These are phyloP conservation scores for Coptotermes formosanus DNA, from an alignment of 1,140 invertebrate species.

Conservation along the genomic window DNA sequence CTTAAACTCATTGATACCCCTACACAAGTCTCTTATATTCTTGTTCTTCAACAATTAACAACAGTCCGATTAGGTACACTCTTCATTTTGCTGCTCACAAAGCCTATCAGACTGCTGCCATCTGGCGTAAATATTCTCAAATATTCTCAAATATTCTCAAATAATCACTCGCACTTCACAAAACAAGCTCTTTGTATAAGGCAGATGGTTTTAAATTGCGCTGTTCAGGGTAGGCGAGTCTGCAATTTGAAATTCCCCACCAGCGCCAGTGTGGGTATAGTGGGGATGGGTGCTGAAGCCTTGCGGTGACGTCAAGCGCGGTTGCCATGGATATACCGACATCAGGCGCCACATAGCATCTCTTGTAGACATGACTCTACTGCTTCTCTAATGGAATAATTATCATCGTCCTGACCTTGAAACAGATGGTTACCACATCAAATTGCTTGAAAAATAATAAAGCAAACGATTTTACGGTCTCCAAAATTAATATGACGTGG, in stretches of 20 bases:
- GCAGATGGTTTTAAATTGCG: too few relatives aligned
- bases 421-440: background rate
- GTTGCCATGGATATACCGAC: background rate
- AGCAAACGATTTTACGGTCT: background rate
- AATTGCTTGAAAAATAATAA: background rate
- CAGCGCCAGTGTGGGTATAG: background rate
- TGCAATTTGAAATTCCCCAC: background rate
- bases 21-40: too few relatives aligned
- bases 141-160: too few relatives aligned
- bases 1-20: too few relatives aligned
- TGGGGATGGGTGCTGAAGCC: background rate
- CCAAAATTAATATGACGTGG: too few relatives aligned
- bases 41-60: too few relatives aligned
- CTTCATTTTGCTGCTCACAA: too few relatives aligned
- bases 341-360: background rate
- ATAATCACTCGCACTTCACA: too few relatives aligned
- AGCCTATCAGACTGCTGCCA: too few relatives aligned
- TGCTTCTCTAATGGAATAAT: background rate
- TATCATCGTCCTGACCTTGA: background rate
- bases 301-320: background rate
- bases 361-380: background rate
- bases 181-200: too few relatives aligned
- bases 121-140: too few relatives aligned
- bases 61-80: too few relatives aligned
- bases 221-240: background rate